Evolutionary conservation across 1,140 invertebrate genomes (phyloP), one percentile per base, ranked within the genome.

Genomic region (Catajapyx aquilonaris): DNA sequence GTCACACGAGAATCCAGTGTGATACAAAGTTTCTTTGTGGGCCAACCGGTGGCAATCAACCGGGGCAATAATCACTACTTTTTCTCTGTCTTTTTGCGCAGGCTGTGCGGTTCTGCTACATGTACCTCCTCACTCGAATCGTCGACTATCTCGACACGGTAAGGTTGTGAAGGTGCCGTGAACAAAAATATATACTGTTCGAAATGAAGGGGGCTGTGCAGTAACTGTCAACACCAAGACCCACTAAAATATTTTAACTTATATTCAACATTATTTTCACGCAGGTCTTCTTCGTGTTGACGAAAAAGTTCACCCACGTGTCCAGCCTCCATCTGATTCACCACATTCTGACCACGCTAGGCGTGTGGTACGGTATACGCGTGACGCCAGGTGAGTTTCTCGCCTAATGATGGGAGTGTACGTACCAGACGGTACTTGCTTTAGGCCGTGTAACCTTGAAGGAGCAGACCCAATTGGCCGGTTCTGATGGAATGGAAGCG

Each of bases 281-380:
- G 1, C 45, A 60, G 57, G 42, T 84, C 1, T 88, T 87, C 60
- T 87, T 87, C 54, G 76, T 87, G 5, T 55, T 87, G 34, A 62
- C 83, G 21, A 88, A 88, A 54, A 86, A 86, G 49, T 69, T 80
- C 37, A 66, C 64, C 3, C 85, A 90, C 58, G 71, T 90, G 17
- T 79, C 80, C 1, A 86, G 86, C 52, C 64, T 91, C n/a, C 85
- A 88, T 46, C 63, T 88, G 43, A 86, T 86, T 49, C 85, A 88
- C 54, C 85, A 90, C 49, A 77, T 76, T 0, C 74, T 78, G 2
- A 81, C 81, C 76, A 76, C 76, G 2, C 68, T 78, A 63, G 67
- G 78, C 46, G 73, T 74, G 2, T 80, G 76, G 76, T 75, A 73
- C 16, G 66, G n/a, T n/a, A n/a, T n/a, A n/a, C n/a, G n/a, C n/a